Percentiles rank a stretch among this genome's conserved stretches.
phyloP scores from a whole-genome alignment of 2,888 invertebrate species.

The Argynnis bischoffii region DNA sequence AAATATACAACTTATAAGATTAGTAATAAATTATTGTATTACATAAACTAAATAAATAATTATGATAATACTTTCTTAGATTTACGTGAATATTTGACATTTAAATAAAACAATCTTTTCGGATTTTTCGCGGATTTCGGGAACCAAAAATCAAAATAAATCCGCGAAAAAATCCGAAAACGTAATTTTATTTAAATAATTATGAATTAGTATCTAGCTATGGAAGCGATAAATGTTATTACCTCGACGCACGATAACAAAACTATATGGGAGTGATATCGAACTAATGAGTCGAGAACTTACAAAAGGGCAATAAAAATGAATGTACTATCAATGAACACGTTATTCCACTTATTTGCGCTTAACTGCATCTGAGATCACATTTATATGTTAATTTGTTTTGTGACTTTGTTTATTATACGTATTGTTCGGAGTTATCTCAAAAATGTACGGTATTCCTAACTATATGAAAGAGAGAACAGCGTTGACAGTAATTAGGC shows the following conservation, averaged over 20 bases:
- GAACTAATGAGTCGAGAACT: slow-evolving; percentile 20
- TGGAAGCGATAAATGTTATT: slow-evolving; percentile 9
- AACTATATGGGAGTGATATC: background rate
- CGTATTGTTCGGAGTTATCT: slow-evolving; percentile 12
- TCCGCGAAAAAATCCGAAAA: no score
- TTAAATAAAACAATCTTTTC: no score
- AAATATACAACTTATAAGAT: background rate
- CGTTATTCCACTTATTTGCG: slow-evolving; percentile 40
- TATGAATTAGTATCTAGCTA: slow-evolving; percentile 13
- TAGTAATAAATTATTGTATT: background rate
- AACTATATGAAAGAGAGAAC: background rate
- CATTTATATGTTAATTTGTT: slow-evolving; percentile 47
- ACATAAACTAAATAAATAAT: slow-evolving; percentile 3
- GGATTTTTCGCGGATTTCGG: no score
- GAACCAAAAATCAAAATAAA: no score
- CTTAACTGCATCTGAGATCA: slow-evolving; percentile 40
- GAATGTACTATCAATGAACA: slow-evolving; percentile 45
- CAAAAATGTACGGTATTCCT: slow-evolving; percentile 16
- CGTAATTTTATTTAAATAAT: no score
- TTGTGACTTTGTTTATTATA: slow-evolving; percentile 29
- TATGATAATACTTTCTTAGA: no score
- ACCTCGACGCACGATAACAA: slow-evolving; percentile 19
- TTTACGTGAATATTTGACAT: no score
- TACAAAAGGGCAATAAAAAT: slow-evolving; percentile 43
- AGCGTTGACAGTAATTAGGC: no score